Evolutionary conservation across 2,113 vertebrate genomes (phyloP).

Genomic region (Mus spicilegus): DNA sequence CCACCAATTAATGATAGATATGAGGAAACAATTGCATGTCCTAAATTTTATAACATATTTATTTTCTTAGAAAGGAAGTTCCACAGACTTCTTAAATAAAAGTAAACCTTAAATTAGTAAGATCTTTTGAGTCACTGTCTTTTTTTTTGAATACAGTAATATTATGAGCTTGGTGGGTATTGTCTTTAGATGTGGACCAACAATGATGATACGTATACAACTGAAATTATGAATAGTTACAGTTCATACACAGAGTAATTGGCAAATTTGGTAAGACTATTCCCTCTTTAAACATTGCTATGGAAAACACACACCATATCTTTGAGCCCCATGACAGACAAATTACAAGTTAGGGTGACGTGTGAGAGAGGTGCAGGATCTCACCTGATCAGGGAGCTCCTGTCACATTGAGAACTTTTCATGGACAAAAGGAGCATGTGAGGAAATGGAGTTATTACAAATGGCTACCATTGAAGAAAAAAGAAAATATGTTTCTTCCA

Average conservation of each 20-base stretch:
- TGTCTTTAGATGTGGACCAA: constrained; percentile 2
- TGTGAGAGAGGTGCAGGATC: background rate
- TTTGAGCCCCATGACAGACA: background rate
- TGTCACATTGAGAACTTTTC: background rate
- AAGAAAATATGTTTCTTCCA: background rate
- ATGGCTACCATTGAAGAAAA: background rate
- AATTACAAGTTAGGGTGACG: accelerated
- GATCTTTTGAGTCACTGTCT: background rate
- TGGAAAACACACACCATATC: accelerated
- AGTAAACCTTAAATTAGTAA: constrained; percentile 59
- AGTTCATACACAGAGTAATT: background rate
- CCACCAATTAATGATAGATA: background rate
- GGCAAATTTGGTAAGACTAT: background rate
- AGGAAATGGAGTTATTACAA: background rate
- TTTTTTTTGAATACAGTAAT: background rate
- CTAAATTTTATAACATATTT: constrained; percentile 55
- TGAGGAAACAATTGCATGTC: background rate
- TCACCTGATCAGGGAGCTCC: accelerated
- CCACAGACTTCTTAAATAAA: constrained; percentile 46
- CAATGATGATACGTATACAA: background rate
- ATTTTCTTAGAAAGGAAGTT: constrained; percentile 40
- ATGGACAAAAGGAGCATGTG: accelerated
- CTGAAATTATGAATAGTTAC: background rate
- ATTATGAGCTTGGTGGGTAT: constrained; percentile 35
- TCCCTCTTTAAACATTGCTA: background rate